Base-by-base conservation (phyloP, 2,888 invertebrate genomes). In the Deilephila elpenor region DNA sequence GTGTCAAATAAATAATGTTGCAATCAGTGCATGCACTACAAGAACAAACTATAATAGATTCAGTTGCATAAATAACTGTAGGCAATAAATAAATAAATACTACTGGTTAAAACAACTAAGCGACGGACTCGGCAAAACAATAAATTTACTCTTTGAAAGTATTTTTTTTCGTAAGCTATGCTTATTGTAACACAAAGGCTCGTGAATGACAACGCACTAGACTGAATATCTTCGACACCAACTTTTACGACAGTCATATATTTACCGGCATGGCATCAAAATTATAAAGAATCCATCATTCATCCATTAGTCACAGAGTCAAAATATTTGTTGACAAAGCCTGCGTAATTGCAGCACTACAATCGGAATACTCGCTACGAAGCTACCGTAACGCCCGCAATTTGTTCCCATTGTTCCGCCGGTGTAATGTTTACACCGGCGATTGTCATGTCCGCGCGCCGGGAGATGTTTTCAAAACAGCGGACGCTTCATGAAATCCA, bases 321-420 rank as follows among this genome's bases (percentile, higher is more conserved):
- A 91, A 90, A 93, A 92, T 90, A 90, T 91, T 91, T 91, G 89
- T 91, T 91, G 92, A 89, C 92, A 91, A 91, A 90, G 89, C 88
- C 90, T 89, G 87, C 88, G 88, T 93, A 91, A 93, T 93, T 92
- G 92, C 87, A 91, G 85, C 86, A 86, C 88, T 93, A 93, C 93
- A 94, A 93, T 93, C 92, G 90, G 84, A 89, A 91, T 92, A 92
- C 92, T 92, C 90, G 91, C 91, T 92, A 86, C 91, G 93, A 93
- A 93, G 94, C 94, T 94, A 93, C 94, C 93, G 94, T 92, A 93
- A 93, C 94, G 91, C 91, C 93, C 93, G 94, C 94, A 93, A 94
- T 94, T 93, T 92, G 91, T 89, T 83, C 75, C 88, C 89, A 93
- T 94, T 94, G 94, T 94, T 93, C 91, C 87, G 82, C 84, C 80